Evolutionary conservation across 2,888 invertebrate species (phyloP).

Genomic region (Tipula helvola): DNA sequence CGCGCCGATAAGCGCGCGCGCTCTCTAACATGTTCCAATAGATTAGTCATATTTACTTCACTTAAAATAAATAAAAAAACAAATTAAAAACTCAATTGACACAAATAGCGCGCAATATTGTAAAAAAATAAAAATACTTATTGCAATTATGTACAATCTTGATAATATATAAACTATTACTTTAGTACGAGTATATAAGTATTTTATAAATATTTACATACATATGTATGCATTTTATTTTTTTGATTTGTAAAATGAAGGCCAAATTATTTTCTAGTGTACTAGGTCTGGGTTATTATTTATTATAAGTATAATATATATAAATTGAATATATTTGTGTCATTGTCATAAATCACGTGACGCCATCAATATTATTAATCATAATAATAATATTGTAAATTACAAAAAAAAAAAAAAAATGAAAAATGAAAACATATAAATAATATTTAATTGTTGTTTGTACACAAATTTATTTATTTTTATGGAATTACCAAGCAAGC

Average conservation of each 20-base stretch:
- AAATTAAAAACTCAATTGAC: background rate
- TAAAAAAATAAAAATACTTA: background rate
- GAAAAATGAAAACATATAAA: background rate
- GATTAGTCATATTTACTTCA: background rate
- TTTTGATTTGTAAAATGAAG: constrained; percentile 9
- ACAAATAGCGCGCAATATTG: background rate
- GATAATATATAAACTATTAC: background rate
- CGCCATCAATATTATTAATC: background rate
- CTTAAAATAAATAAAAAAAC: background rate
- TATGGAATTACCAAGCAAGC: background rate
- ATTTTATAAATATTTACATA: background rate
- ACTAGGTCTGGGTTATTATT: constrained; percentile 18
- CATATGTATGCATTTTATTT: background rate
- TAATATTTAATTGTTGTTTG: background rate
- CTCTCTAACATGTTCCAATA: background rate
- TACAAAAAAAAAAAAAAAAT: background rate
- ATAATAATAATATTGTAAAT: background rate
- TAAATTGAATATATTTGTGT: constrained; percentile 16
- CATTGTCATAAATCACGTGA: constrained; percentile 15
- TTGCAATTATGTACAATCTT: constrained; percentile 4
- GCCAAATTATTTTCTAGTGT: constrained; percentile 17
- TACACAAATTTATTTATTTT: background rate
- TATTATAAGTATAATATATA: constrained; percentile 13
- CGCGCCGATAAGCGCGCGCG: background rate
- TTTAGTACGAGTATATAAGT: background rate